Evolutionary conservation across 2,888 invertebrate species (phyloP).

Genomic region (Lepidochitona cinerea): DNA sequence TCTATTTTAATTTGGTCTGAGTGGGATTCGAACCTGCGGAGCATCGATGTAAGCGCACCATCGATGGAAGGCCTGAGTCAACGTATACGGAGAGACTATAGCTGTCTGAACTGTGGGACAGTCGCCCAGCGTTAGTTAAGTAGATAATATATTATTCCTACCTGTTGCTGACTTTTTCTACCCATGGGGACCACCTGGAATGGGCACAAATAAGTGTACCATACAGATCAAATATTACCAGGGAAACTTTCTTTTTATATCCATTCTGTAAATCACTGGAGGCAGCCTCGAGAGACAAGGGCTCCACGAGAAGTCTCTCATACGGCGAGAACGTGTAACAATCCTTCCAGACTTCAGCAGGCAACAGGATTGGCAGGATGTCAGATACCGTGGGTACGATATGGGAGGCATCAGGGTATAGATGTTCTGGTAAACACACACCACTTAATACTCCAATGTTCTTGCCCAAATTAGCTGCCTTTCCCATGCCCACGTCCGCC

Average conservation of each 20-base stretch:
- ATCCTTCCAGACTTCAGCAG: constrained; percentile 51
- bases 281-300: constrained; percentile 32
- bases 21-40: too few species aligned
- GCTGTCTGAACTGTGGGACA: too few species aligned
- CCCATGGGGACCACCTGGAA: constrained; percentile 71
- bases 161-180: too few species aligned
- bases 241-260: constrained; percentile 29
- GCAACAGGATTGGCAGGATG: constrained; percentile 60
- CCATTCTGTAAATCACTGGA: background rate
- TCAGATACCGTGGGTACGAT: constrained; percentile 63
- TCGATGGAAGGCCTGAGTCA: too few species aligned
- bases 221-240: constrained; percentile 73
- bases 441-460: constrained; percentile 72
- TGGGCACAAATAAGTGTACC: constrained; percentile 72
- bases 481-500: constrained; percentile 72
- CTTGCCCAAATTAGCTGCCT: constrained; percentile 69
- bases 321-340: constrained; percentile 51
- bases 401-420: constrained; percentile 56
- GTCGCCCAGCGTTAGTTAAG: too few species aligned
- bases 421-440: constrained; percentile 51
- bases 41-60: too few species aligned
- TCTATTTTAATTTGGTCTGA: too few species aligned
- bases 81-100: too few species aligned
- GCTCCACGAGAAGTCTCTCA: constrained; percentile 51
- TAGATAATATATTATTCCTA: too few species aligned